A percentile compares a stretch with the other conserved stretches of the same genome.
Conservation (phyloP, 1,140 invertebrate genomes). For the Bursaphelenchus mucronatus region DNA sequence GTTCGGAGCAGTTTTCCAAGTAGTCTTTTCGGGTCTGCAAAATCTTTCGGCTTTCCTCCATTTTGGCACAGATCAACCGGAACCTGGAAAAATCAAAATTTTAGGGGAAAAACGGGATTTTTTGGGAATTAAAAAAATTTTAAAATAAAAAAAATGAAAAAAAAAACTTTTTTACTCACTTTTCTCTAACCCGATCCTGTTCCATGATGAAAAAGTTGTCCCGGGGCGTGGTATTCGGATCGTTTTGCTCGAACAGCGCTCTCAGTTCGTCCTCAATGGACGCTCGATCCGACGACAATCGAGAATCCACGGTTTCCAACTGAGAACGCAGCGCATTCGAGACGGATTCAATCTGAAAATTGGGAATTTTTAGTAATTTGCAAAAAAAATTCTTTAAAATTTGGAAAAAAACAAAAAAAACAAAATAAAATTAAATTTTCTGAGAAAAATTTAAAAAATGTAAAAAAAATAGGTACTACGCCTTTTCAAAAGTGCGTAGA, state of each 20-base stretch:
- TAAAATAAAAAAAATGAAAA: not conserved
- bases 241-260: not conserved
- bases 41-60: constrained; percentile 6
- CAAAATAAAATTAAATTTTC: not conserved
- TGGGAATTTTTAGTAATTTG: no score
- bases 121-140: constrained; percentile 7
- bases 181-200: constrained; percentile 17
- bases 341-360: constrained; percentile 17
- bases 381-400: no score
- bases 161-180: constrained; percentile 20
- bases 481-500: no score
- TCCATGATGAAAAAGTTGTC: constrained; percentile 17
- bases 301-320: not conserved
- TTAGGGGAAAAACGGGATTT: no score
- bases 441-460: not conserved
- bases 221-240: not conserved
- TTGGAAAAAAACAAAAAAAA: no score
- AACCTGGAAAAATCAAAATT: constrained; percentile 20
- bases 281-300: constrained; percentile 2
- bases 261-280: constrained; percentile 16
- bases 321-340: constrained; percentile 1
- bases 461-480: not conserved
- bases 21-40: not conserved
- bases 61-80: constrained; percentile 20
- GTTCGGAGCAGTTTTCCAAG: constrained; percentile 15